Evolutionary conservation across 2,888 invertebrate species (phyloP), one percentile per base, ranked within the genome.

Genomic region (Dolomedes plantarius): DNA sequence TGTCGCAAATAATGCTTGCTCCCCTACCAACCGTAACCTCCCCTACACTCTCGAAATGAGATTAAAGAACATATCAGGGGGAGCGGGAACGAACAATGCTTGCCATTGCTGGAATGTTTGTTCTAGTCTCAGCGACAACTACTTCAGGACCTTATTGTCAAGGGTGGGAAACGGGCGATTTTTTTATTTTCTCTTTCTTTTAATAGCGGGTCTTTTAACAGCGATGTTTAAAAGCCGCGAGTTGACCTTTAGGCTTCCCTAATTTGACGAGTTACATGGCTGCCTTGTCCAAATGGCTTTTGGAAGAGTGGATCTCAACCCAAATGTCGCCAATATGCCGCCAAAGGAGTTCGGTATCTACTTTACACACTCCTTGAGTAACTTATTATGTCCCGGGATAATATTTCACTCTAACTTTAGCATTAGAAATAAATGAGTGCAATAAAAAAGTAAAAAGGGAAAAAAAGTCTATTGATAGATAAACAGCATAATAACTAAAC

Each of bases 101-200:
- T 71, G 72, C 71, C 75, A 69, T 71, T n/a, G n/a, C n/a, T 72
- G 76, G 83, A 77, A 76, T 77, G 76, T 83, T 83, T 83, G 72
- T 71, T 83, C 72, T 72, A 69, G 83, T 50, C 65, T 76, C 65
- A 76, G 77, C 76, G 83, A 83, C 83, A 83, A 83, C 76, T 83
- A 83, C 83, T 83, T 72, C 65, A 64, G 76, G 72, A 83, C 72
- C 77, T 64, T 72, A 77, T 83, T 83, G 83, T 72, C 67, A 36
- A 32, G 7, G n/a, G 28, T 5, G n/a, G 32, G 27, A 41, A 32
- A 50, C 16, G 41, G 23, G 2, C 13, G 13, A 23, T 9, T 23
- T 11, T 46, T 46, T 69, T 29, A n/a, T n/a, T n/a, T n/a, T n/a
- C n/a, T n/a, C n/a, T n/a, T n/a, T 28, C 28, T 27, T 19, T 69